phyloP scores from a whole-genome alignment of 2,888 invertebrate genomes.

The Leptinotarsa rubiginosa region DNA sequence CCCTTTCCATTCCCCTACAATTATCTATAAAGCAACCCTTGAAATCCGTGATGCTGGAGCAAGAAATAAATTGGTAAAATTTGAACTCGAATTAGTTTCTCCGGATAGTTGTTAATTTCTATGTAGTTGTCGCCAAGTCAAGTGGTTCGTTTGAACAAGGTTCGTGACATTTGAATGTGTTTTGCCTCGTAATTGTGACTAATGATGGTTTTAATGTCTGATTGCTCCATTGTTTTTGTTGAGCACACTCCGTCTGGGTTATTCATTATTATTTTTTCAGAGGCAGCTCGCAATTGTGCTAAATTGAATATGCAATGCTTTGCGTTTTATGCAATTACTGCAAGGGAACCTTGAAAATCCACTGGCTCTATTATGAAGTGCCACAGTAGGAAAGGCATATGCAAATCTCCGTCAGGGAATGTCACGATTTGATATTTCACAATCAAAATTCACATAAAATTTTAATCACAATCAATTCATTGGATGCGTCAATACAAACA shows the following conservation, averaged over 20 bases:
- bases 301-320: conserved; percentile 9
- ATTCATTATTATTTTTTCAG: conserved; percentile 43
- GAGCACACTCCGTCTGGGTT: conserved; percentile 40
- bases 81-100: conserved; percentile 22
- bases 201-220: conserved; percentile 56
- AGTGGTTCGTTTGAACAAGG: conserved; percentile 49
- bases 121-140: conserved; percentile 32
- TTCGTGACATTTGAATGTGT: conserved; percentile 53
- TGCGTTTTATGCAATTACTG: conserved; percentile 1
- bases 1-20: no score
- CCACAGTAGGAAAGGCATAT: no score
- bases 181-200: conserved; percentile 56
- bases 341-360: background rate
- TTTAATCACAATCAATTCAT: no score
- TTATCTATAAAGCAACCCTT: no score
- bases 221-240: conserved; percentile 56
- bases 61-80: conserved; percentile 37
- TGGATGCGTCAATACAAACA: no score
- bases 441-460: no score
- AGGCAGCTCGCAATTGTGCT: background rate
- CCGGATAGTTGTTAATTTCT: conserved; percentile 35
- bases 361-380: no score
- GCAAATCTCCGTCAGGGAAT: no score
- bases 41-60: no score
- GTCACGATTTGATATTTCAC: no score